Conservation (phyloP, 2,888 invertebrate genomes). For the Altica lythri region DNA sequence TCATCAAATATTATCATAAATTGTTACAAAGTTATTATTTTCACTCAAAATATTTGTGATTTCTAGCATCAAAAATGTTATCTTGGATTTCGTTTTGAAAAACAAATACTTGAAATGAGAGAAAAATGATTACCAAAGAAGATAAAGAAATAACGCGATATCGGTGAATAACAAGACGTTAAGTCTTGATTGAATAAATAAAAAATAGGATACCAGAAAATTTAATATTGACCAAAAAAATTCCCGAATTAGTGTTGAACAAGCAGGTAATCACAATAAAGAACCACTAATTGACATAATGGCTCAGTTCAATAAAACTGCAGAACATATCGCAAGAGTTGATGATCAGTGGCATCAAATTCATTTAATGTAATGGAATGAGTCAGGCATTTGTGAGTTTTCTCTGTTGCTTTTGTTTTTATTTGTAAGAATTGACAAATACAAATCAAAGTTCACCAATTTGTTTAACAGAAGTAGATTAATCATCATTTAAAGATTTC, state of each 20-base stretch:
- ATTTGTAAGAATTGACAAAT: too few species aligned
- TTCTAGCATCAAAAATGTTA: too few species aligned
- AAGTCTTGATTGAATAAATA: background rate
- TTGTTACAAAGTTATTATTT: background rate
- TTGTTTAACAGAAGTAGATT: too few species aligned
- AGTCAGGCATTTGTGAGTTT: too few species aligned
- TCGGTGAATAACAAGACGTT: background rate
- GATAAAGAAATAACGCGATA: background rate
- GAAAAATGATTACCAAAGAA: background rate
- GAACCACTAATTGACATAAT: background rate
- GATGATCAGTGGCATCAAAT: background rate
- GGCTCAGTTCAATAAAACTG: background rate
- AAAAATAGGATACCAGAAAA: background rate
- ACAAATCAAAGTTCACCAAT: too few species aligned
- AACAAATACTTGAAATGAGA: background rate
- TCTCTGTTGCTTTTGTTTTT: too few species aligned
- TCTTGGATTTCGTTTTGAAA: background rate
- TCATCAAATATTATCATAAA: too few species aligned
- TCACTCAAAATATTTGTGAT: slow-evolving; percentile 1
- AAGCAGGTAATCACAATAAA: background rate
- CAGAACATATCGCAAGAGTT: background rate
- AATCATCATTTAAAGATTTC: too few species aligned
- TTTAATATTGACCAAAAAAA: background rate
- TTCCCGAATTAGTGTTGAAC: background rate
- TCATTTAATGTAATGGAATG: background rate